phyloP scores from a whole-genome alignment of 2,113 vertebrate genomes.

The Polypterus senegalus region DNA sequence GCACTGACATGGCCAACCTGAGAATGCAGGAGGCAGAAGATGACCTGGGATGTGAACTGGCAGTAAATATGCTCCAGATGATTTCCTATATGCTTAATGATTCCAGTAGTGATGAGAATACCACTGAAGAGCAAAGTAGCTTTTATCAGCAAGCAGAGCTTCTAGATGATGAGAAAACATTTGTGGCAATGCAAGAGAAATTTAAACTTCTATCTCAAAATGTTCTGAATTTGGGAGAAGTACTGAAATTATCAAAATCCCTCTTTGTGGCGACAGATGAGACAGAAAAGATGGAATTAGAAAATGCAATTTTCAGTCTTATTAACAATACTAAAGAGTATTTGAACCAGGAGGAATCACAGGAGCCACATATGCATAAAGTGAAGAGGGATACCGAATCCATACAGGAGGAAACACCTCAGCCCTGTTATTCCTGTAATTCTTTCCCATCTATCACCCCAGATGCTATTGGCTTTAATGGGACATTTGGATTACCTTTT shows the following conservation, averaged over 20 bases:
- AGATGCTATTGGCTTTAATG: too few relatives aligned
- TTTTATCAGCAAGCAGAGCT: not conserved
- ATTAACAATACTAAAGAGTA: constrained; percentile 2
- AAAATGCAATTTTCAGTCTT: not conserved
- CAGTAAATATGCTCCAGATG: not conserved
- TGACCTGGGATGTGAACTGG: constrained; percentile 7
- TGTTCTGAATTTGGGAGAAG: constrained; percentile 5
- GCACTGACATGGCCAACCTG: not conserved
- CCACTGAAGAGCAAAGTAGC: not conserved
- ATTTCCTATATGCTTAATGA: not conserved
- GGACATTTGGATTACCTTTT: too few relatives aligned
- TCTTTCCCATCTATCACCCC: too few relatives aligned
- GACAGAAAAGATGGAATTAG: not conserved
- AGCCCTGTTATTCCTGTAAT: too few relatives aligned
- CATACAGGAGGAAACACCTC: too few relatives aligned
- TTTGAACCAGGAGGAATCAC: not conserved
- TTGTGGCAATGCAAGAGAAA: constrained; percentile 4
- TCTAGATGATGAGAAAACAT: not conserved
- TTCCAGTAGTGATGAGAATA: not conserved
- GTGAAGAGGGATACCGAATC: too few relatives aligned
- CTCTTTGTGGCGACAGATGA: not conserved
- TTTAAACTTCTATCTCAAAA: constrained; percentile 2
- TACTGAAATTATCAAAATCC: not conserved
- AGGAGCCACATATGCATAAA: too few relatives aligned
- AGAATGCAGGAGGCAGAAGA: constrained; percentile 1